A percentile compares a stretch with the other conserved stretches of the same genome.
These are phyloP conservation scores for Danaus plexippus DNA, from an alignment of 1,140 invertebrate species.

Conservation along the genomic window DNA sequence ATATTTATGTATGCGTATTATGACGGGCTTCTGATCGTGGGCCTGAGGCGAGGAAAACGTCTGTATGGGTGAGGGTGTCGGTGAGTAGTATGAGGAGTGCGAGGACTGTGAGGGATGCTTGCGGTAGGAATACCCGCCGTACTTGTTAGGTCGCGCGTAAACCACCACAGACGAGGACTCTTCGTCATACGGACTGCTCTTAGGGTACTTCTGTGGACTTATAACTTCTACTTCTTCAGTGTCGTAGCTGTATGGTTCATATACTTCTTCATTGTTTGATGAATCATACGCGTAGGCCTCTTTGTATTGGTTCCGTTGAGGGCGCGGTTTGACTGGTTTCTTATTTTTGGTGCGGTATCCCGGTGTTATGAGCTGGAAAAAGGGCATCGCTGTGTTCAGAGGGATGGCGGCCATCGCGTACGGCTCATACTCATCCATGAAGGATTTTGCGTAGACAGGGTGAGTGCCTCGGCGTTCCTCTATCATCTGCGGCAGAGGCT, in stretches of 20 bases:
- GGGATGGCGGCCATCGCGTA: constrained; percentile 43
- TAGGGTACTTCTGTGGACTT: constrained; percentile 14
- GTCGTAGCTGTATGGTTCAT: constrained; percentile 17
- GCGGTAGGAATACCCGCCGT: constrained; percentile 45
- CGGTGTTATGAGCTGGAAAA: constrained; percentile 36
- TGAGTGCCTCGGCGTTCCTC: constrained; percentile 23
- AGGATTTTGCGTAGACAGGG: constrained; percentile 33
- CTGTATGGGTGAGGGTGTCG: constrained; percentile 9
- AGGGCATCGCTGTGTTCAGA: constrained; percentile 37
- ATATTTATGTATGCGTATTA: constrained; percentile 52
- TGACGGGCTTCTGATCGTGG: constrained; percentile 28
- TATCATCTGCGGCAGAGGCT: constrained; percentile 22
- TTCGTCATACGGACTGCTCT: constrained; percentile 17
- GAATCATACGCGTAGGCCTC: constrained; percentile 19
- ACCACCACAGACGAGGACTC: constrained; percentile 27
- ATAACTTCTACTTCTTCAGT: constrained; percentile 7
- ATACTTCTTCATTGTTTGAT: constrained; percentile 19
- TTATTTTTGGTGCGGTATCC: constrained; percentile 6
- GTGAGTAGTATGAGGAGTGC: neutral
- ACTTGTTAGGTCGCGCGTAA: constrained; percentile 41
- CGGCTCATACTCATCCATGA: constrained; percentile 37
- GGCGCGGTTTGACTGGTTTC: constrained; percentile 12
- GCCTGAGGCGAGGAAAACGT: too few species aligned
- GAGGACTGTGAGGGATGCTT: constrained; percentile 13
- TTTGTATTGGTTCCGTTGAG: constrained; percentile 8